Evolutionary conservation across 2,113 vertebrate species (phyloP), one percentile per base, ranked within the genome.

Genomic region (Sprattus sprattus): DNA sequence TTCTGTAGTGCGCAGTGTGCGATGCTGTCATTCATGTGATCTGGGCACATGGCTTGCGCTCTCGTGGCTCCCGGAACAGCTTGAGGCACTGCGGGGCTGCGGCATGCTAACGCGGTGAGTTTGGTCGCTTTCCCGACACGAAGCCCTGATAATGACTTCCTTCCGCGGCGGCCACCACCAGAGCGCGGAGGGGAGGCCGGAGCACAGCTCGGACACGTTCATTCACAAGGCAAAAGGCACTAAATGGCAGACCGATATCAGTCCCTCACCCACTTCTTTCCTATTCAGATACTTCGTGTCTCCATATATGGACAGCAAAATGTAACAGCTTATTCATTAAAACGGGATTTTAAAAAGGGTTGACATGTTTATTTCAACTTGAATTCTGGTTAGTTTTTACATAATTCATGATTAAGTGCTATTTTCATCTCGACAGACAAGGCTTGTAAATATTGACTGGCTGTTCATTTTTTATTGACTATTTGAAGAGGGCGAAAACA

Each of bases 391-490:
- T 39, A 32, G 28, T 32, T 78, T 78, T 78, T 78, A 28, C 64
- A 71, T 71, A 44, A 78, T 78, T 78, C 71, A 78, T 32, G 25
- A 78, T 78, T 32, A 78, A 32, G 71, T 78, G 25, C 15, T 78
- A 32, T 32, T 39, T 78, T 39, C 28, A 32, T 78, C 32, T 3
- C 39, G 71, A 78, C 28, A 78, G 71, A 39, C 71, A 78, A 16
- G 25, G 71, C 25, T 78, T 78, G 71, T 78, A 78, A 78, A 78
- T 78, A 78, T 78, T 78, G 71, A 78, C 71, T 78, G 28, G 39
- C 71, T 78, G 71, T 78, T 78, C 39, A 78, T 78, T 78, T 78
- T 78, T 78, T 78, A 78, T 78, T 78, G 71, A 78, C 71, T 78
- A 78, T 39, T 78, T 78, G 28, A 39, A 78, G 71, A 78, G 71